A percentile compares a stretch with the other conserved stretches of the same genome.
phyloP scores from a whole-genome alignment of 2,888 invertebrate species.

The Amphipoea lucens region DNA sequence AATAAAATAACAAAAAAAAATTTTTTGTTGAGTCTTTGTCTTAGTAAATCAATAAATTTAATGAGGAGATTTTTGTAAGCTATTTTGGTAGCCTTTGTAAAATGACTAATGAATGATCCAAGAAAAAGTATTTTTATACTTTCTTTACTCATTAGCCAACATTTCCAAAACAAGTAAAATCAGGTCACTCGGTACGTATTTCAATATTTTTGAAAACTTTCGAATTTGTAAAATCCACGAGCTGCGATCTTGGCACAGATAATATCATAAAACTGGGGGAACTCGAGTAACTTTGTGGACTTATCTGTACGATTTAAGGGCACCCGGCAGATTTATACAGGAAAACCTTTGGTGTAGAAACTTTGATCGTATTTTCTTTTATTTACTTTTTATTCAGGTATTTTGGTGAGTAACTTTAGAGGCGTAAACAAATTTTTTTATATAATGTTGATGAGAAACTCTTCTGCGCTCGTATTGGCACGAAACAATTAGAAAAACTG shows the following conservation, averaged over 20 bases:
- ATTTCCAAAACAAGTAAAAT: conserved; percentile 7
- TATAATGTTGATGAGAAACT: no score
- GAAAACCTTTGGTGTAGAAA: conserved; percentile 49
- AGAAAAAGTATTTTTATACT: background rate
- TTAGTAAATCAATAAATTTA: background rate
- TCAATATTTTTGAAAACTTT: conserved; percentile 56
- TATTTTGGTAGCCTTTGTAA: background rate
- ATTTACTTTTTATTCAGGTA: conserved; percentile 60
- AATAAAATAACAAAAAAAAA: no score
- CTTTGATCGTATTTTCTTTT: conserved; percentile 65
- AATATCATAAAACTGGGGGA: conserved; percentile 60
- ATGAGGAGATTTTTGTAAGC: background rate
- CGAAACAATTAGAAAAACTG: no score
- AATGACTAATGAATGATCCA: background rate
- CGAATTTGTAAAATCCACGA: conserved; percentile 46
- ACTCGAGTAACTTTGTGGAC: conserved; percentile 58
- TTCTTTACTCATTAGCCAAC: background rate
- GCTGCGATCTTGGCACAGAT: conserved; percentile 57
- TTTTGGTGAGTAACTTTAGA: conserved; percentile 38
- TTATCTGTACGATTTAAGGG: conserved; percentile 67
- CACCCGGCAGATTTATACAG: conserved; percentile 63
- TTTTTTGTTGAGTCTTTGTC: background rate
- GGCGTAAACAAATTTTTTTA: conserved; percentile 9
- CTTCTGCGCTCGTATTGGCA: no score
- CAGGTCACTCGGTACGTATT: conserved; percentile 26